phyloP scores from a whole-genome alignment of 2,113 vertebrate genomes.

The Nyctibius bracteatus region DNA sequence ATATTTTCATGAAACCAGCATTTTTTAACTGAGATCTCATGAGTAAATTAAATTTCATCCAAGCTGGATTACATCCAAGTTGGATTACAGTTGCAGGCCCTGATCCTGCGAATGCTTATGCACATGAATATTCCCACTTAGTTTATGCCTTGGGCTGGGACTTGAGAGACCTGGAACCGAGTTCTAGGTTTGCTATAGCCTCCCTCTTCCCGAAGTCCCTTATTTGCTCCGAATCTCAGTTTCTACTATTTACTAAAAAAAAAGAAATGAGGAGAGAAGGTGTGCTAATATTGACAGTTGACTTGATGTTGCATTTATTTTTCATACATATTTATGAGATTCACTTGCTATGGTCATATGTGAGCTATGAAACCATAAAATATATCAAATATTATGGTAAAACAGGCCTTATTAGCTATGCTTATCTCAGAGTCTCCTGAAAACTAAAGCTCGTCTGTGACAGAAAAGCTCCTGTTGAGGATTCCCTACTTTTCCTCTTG shows the following conservation, averaged over 20 bases:
- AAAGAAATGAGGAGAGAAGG: not conserved
- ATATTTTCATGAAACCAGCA: conserved; percentile 63
- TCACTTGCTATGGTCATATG: not conserved
- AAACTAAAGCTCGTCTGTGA: not conserved
- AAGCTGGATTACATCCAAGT: conserved; percentile 45
- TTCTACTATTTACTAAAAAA: not conserved
- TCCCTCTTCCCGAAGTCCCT: not conserved
- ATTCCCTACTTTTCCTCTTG: not conserved
- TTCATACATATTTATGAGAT: not conserved
- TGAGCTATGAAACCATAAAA: not conserved
- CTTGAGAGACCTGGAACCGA: conserved; percentile 38
- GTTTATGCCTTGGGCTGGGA: not conserved
- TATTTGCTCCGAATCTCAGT: not conserved
- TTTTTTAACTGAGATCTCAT: conserved; percentile 55
- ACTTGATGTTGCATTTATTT: not conserved
- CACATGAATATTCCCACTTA: not conserved
- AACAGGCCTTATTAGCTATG: not conserved
- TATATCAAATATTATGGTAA: not conserved
- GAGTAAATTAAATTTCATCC: conserved; percentile 64
- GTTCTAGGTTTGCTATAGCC: not conserved
- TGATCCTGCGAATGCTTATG: not conserved
- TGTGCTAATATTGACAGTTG: not conserved
- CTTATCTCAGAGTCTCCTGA: not conserved
- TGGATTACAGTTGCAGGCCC: not conserved
- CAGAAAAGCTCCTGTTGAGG: not conserved